Conservation (phyloP, 1,140 invertebrate species). For the Scylla paramamosain region DNA sequence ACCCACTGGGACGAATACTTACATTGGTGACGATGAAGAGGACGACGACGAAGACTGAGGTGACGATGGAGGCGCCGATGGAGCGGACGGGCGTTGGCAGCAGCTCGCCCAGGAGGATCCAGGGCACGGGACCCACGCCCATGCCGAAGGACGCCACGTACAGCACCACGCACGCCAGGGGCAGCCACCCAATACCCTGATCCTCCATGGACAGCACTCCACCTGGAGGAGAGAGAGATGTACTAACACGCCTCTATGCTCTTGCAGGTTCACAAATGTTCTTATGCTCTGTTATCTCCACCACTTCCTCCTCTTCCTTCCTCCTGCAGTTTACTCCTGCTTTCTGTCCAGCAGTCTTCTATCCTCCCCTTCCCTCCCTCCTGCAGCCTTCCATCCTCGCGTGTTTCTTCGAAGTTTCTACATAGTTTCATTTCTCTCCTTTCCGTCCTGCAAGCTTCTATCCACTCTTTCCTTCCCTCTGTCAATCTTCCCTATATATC, state of each 20-base stretch:
- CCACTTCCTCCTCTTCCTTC: not conserved
- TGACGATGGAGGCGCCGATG: slow-evolving; percentile 66
- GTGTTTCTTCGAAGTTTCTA: no score
- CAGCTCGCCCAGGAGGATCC: slow-evolving; percentile 73
- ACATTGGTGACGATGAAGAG: slow-evolving; percentile 68
- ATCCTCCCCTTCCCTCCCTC: not conserved
- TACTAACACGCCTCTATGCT: not conserved
- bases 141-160: slow-evolving; percentile 70
- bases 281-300: not conserved
- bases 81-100: slow-evolving; percentile 70
- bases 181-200: slow-evolving; percentile 43
- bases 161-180: slow-evolving; percentile 63
- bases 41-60: slow-evolving; percentile 56
- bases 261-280: not conserved
- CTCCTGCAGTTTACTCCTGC: not conserved
- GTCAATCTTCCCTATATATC: no score
- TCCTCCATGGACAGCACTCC: slow-evolving; percentile 57
- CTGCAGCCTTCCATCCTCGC: not conserved
- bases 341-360: not conserved
- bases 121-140: slow-evolving; percentile 68
- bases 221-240: not conserved
- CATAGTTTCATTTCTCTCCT: no score
- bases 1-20: not conserved
- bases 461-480: not conserved
- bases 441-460: no score